Evolutionary conservation across 2,888 invertebrate species (phyloP).

Genomic region (Hyles lineata): DNA sequence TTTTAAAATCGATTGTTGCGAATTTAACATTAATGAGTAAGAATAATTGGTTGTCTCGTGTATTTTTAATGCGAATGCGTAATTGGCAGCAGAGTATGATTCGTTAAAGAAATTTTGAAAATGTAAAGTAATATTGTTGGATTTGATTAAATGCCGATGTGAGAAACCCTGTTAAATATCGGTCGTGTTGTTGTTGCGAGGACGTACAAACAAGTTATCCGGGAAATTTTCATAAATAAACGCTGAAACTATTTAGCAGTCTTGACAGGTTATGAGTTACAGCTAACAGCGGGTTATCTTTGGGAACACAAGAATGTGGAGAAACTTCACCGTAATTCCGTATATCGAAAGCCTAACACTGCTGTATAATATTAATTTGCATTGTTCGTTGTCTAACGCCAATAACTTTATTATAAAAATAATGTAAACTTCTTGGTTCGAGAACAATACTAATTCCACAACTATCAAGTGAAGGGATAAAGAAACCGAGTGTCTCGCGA

Average conservation of each 20-base stretch:
- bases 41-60: neutral
- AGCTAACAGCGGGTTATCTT: conserved; percentile 16
- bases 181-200: neutral
- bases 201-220: neutral
- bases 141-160: neutral
- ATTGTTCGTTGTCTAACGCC: neutral
- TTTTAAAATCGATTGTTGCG: neutral
- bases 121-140: too few relatives aligned
- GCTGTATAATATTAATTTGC: neutral
- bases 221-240: neutral
- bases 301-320: conserved; percentile 1
- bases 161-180: neutral
- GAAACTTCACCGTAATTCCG: neutral
- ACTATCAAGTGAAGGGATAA: neutral
- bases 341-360: neutral
- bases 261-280: conserved; percentile 15
- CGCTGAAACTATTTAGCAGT: conserved; percentile 13
- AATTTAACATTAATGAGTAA: neutral
- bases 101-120: too few relatives aligned
- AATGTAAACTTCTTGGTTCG: neutral
- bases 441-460: neutral
- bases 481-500: neutral
- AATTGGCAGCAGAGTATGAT: too few relatives aligned
- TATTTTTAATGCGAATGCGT: too few relatives aligned
- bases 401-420: neutral